Evolutionary conservation across 2,113 vertebrate species (phyloP), one percentile per base, ranked within the genome.

Genomic region (Dendrocopos noguchii): DNA sequence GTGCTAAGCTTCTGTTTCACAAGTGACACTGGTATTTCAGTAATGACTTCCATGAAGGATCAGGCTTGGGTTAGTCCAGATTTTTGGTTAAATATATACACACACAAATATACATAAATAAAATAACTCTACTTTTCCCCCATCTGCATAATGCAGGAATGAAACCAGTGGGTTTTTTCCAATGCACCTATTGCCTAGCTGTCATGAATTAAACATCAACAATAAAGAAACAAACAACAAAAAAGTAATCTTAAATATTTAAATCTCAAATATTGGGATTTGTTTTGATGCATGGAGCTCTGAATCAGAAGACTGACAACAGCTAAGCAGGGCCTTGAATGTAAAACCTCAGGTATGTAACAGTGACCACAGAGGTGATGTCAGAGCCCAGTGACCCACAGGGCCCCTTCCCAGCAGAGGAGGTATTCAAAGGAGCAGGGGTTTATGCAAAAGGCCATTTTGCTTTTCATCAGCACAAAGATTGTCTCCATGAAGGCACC

Each of bases 351-450:
- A 10, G 64, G 50, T 33, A 74, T 29, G 29, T n/a, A 64, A 17
- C 25, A 6, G 27, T 7, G 39, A 55, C 47, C 47, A 55, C 1
- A 0, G 1, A 18, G 71, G 29, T 0, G 1, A 47, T 68, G 33
- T 22, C 77, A 83, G 68, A 85, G n/a, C 57, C 53, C 75, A 31
- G 61, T 16, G 66, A 29, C n/a, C 22, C 1, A 0, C 36, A 73
- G 42, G 12, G 4, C 5, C 22, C 20, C 15, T n/a, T 14, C 20
- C 57, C 34, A n/a, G 15, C 50, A 15, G 2, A 2, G 27, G 15
- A 67, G 13, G 11, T 7, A 20, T 16, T 42, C 31, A 21, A 36
- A 19, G 42, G 53, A 63, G 8, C 0, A 0, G 2, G 2, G 2
- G 42, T 64, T 85, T 27, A 65, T 19, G 7, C 11, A 56, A 47